Evolutionary conservation across 92 coral and sea anemone genomes (phyloP).

Genomic region (Virgularia gustaviana): DNA sequence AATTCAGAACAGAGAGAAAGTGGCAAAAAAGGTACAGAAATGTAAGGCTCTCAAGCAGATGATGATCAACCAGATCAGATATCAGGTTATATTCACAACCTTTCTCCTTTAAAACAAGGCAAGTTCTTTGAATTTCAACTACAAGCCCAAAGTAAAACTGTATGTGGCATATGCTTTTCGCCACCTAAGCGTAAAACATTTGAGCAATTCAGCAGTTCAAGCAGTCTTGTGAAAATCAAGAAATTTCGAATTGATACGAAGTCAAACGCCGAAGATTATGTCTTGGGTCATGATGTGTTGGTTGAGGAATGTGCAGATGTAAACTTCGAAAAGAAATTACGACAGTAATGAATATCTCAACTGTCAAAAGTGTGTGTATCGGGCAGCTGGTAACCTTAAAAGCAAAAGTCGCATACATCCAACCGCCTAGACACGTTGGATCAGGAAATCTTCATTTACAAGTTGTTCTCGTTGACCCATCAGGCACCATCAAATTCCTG

Average conservation of each 20-base stretch:
- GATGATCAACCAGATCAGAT: too few species aligned
- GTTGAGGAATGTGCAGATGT: conserved; percentile 14
- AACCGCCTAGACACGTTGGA: conserved; percentile 3
- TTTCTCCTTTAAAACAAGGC: conserved; percentile 43
- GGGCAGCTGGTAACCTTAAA: conserved; percentile 38
- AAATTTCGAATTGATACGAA: conserved; percentile 44
- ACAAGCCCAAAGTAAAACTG: conserved; percentile 37
- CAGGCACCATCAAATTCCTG: conserved; percentile 27
- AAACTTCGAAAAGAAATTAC: conserved; percentile 38
- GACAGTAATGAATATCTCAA: conserved; percentile 24
- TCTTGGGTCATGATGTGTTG: conserved; percentile 43
- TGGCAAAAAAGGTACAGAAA: too few species aligned
- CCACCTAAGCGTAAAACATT: conserved; percentile 49
- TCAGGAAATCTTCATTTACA: conserved; percentile 9
- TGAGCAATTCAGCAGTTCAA: conserved; percentile 7
- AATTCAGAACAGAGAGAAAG: too few species aligned
- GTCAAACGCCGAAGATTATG: conserved; percentile 44
- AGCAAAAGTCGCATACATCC: conserved; percentile 32
- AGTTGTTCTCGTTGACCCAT: conserved; percentile 26
- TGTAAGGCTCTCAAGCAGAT: too few species aligned
- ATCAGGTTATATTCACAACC: conserved; percentile 42
- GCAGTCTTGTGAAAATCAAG: conserved; percentile 53
- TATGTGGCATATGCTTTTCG: conserved; percentile 49
- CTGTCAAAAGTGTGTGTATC: conserved; percentile 16
- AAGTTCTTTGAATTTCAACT: conserved; percentile 46